Conservation (phyloP, 2,797 vertebrate species). For the Hydrophis major region DNA sequence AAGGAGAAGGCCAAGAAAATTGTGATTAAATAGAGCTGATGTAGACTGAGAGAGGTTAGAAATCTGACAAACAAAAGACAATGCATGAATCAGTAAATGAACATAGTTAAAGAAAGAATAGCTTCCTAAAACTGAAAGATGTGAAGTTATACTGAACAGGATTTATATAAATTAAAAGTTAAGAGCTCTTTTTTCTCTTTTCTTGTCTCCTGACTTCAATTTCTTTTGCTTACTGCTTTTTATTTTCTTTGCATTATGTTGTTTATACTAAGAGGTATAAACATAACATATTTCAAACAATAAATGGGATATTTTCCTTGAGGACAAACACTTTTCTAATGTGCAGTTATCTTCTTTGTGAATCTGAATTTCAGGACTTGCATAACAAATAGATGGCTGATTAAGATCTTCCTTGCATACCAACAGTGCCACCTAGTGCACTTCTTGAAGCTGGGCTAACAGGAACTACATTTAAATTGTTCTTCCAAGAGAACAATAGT, state of each 20-base stretch:
- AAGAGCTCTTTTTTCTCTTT: neutral
- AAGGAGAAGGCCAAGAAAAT: neutral
- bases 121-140: neutral
- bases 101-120: neutral
- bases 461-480: conserved; percentile 11
- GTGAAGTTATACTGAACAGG: neutral
- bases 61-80: neutral
- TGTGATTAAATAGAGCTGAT: neutral
- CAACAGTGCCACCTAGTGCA: conserved; percentile 73
- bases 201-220: neutral
- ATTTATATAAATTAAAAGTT: neutral
- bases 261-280: neutral
- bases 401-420: conserved; percentile 61
- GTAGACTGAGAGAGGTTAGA: neutral
- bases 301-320: conserved; percentile 27
- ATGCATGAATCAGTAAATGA: neutral
- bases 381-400: conserved; percentile 48
- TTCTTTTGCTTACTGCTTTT: neutral
- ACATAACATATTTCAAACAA: conserved; percentile 6
- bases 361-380: conserved; percentile 36
- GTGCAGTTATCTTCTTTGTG: conserved; percentile 2
- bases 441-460: conserved; percentile 3
- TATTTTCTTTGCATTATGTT: neutral
- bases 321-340: conserved; percentile 39
- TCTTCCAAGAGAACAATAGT: neutral